Evolutionary conservation across 2,888 invertebrate genomes (phyloP), one percentile per base, ranked within the genome.

Genomic region (Xestia ashworthii): DNA sequence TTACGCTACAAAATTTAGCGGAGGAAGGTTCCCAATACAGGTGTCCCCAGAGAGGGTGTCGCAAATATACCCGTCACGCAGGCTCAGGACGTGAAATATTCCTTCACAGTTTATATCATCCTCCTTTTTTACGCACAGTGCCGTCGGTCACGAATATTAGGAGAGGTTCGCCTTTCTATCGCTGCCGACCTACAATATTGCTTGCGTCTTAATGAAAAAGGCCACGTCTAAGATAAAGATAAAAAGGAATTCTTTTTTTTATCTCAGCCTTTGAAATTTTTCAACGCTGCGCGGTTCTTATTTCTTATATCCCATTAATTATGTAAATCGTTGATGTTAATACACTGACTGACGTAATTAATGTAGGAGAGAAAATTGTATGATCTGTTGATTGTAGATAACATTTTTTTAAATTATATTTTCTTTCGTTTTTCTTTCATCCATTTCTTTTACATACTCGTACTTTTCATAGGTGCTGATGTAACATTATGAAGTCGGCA

Each of bases 1-100:
- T 86, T 77, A 69, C 73, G 84, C 79, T 76, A 66, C 65, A 62
- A 60, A 74, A 79, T 81, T 81, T 53, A 60, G 62, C 73, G 53
- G 69, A 62, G 68, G 74, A 55, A 76, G 69, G 72, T 82, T 85
- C 73, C 76, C 81, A 81, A 86, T 86, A 88, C 83, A 85, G 81
- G 66, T 82, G 81, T 90, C 92, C 89, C 87, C 25, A 67, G 89
- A 83, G 92, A 76, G 74, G 70, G 78, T 79, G 76, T 81, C 87
- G 87, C 90, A 90, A 90, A 91, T 92, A 90, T 89, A 89, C 84
- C 87, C 82, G 90, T 88, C 90, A 88, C 88, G 81, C 74, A 81
- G 84, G 80, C 83, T 86, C 82, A 84, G 79, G 80, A 87, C 83
- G 87, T 85, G 88, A 88, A 90, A 90, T 90, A 89, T 89, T 88